A percentile compares a stretch with the other conserved stretches of the same genome.
phyloP scores from a whole-genome alignment of 2,113 vertebrate species.

The Atrichornis clamosus region DNA sequence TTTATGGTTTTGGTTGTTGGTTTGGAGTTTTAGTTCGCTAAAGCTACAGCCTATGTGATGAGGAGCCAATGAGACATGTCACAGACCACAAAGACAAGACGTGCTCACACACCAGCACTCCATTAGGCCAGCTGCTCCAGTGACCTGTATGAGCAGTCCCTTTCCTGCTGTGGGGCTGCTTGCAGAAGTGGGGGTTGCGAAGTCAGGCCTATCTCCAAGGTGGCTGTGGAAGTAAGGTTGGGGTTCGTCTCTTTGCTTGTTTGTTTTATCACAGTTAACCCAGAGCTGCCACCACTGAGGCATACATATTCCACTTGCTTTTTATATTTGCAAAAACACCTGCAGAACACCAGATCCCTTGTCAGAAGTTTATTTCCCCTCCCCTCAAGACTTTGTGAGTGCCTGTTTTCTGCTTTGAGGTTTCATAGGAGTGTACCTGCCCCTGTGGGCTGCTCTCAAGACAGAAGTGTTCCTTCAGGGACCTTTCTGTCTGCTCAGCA shows the following conservation, averaged over 20 bases:
- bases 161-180: not conserved
- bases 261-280: not conserved
- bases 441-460: accelerated
- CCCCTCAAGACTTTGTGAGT: not conserved
- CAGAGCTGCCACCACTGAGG: not conserved
- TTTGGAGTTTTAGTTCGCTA: not conserved
- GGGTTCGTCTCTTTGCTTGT: not conserved
- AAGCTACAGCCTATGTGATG: not conserved
- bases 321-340: not conserved
- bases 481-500: not conserved
- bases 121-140: not conserved
- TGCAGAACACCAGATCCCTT: not conserved
- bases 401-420: not conserved
- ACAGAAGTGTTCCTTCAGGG: not conserved
- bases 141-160: not conserved
- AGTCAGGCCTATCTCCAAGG: not conserved
- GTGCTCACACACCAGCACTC: not conserved
- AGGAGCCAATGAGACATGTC: not conserved
- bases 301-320: accelerated
- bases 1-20: not conserved
- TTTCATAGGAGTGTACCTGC: not conserved
- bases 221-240: not conserved
- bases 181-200: not conserved
- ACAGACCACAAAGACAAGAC: not conserved
- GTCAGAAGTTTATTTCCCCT: not conserved